Base-by-base conservation (phyloP, 2,797 vertebrate species). In the Novumbra hubbsi region DNA sequence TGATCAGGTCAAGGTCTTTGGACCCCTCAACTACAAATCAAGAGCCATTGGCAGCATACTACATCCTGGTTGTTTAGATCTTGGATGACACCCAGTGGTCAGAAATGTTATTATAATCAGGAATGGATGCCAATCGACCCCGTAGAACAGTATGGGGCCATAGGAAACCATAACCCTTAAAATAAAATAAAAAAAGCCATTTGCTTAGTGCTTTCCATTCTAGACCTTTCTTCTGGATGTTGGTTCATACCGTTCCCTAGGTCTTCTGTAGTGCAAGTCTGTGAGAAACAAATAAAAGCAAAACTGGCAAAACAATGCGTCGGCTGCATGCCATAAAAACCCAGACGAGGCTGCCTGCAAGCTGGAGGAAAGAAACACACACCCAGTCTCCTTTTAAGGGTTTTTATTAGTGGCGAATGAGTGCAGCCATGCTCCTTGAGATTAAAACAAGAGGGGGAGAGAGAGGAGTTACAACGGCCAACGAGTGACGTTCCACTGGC, bases 41-140 rank as follows among this genome's bases (percentile, higher is more conserved):
- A n/a, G 28, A 32, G 15, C 34, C 30, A 12, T 83, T 81, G 66
- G 75, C 66, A 82, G 76, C 24, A 69, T 76, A 80, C 78, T 77
- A 48, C 74, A 83, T 73, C 70, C 76, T 71, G 80, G 79, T 86
- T 89, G 86, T 89, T 76, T 87, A 90, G 86, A 87, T 88, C 88
- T 89, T 87, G 84, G 89, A 88, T 90, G 90, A 91, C 90, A 92
- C 91, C 91, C 88, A 92, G 90, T 91, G 91, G 91, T 88, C 86
- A 89, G 77, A 91, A 5, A 6, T 7, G 17, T 8, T 34, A n/a
- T n/a, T n/a, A 52, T 16, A 27, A 14, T 63, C 24, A 63, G 4
- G 27, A 63, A 15, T 15, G 21, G 21, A 63, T 55, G 19, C 16
- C 14, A 28, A 27, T 28, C 28, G 27, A 27, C 60, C 27, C 11